These are phyloP conservation scores for Linyphia triangularis DNA, from an alignment of 2,888 invertebrate species.

Conservation along the genomic window DNA sequence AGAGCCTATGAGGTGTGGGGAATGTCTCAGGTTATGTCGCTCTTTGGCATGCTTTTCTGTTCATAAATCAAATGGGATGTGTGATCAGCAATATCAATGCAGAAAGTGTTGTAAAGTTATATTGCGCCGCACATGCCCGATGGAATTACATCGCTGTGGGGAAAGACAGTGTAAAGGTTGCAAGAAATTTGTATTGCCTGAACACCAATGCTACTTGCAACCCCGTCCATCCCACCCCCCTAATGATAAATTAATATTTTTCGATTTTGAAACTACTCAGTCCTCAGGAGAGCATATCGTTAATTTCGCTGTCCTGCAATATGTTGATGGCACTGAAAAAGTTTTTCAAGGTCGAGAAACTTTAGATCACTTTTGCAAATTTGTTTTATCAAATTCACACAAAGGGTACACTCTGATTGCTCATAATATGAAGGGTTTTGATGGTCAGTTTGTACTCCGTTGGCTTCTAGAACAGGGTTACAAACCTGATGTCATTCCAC, in stretches of 20 bases:
- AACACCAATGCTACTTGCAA: background rate
- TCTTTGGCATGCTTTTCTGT: no score
- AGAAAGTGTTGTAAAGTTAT: background rate
- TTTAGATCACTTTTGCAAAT: background rate
- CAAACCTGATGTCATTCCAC: background rate
- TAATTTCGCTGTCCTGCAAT: constrained; percentile 35
- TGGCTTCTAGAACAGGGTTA: constrained; percentile 18
- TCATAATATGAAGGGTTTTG: constrained; percentile 38
- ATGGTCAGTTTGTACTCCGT: constrained; percentile 43
- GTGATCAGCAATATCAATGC: constrained; percentile 19
- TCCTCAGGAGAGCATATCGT: background rate
- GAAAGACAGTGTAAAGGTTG: background rate
- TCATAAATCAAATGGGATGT: no score
- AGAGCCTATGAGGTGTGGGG: background rate
- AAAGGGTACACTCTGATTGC: constrained; percentile 24
- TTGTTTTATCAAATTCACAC: background rate
- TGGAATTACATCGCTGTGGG: constrained; percentile 15
- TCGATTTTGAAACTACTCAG: constrained; percentile 23
- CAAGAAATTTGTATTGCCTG: background rate
- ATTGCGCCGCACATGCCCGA: background rate
- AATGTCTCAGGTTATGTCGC: no score
- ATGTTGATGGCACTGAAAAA: constrained; percentile 1
- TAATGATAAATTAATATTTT: constrained; percentile 1
- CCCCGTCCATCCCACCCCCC: background rate
- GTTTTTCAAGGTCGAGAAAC: constrained; percentile 4